These are phyloP conservation scores for Eudyptes chrysolophus DNA, from an alignment of 2,113 vertebrate species.

Conservation along the genomic window DNA sequence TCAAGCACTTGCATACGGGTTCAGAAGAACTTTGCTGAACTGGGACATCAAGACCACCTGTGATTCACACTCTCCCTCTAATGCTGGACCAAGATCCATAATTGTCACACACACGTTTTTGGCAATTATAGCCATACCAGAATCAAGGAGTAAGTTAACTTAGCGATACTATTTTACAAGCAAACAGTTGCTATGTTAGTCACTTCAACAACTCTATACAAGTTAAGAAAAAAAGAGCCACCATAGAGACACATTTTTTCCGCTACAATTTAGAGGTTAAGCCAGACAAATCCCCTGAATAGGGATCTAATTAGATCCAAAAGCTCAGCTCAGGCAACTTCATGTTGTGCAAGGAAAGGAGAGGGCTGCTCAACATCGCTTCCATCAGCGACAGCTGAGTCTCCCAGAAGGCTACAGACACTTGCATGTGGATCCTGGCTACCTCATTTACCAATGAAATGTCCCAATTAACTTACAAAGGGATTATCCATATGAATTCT, in stretches of 20 bases:
- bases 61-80: not conserved
- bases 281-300: not conserved
- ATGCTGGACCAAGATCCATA: fast-evolving
- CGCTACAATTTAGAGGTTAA: not conserved
- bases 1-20: not conserved
- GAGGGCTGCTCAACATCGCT: not conserved
- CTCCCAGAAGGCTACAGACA: not conserved
- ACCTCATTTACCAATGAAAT: not conserved
- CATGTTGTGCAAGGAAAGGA: not conserved
- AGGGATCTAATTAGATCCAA: not conserved
- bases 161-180: not conserved
- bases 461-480: not conserved
- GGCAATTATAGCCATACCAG: not conserved
- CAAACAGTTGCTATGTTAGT: not conserved
- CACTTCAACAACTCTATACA: not conserved
- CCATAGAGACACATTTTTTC: fast-evolving
- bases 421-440: not conserved
- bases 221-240: not conserved
- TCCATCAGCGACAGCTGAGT: not conserved
- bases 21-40: not conserved
- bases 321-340: not conserved
- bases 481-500: not conserved
- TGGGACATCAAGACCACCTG: not conserved
- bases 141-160: not conserved
- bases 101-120: not conserved